Evolutionary conservation across 2,888 invertebrate genomes (phyloP).

Genomic region (Charanyca ferruginea): DNA sequence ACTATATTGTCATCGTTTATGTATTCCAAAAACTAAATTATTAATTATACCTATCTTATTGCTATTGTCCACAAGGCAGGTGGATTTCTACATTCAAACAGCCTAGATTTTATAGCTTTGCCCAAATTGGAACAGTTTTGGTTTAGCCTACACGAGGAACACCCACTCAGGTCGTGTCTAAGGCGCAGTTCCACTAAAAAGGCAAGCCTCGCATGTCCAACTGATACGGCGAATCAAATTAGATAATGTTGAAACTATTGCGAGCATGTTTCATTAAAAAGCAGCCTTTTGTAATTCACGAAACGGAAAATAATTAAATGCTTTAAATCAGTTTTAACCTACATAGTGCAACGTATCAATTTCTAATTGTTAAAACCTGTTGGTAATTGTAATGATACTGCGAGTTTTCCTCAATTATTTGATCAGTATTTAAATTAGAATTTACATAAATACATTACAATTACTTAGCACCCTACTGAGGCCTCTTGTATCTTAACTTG

Average conservation of each 20-base stretch:
- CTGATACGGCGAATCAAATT: conserved; percentile 35
- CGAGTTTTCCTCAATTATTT: conserved; percentile 9
- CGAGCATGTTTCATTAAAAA: conserved; percentile 34
- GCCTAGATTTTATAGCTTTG: conserved; percentile 49
- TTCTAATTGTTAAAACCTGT: conserved; percentile 36
- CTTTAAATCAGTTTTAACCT: conserved; percentile 26
- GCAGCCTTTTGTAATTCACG: conserved; percentile 33
- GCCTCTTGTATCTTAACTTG: conserved; percentile 5
- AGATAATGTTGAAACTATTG: conserved; percentile 41
- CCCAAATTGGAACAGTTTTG: conserved; percentile 52
- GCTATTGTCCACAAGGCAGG: conserved; percentile 21
- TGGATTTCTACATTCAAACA: conserved; percentile 39
- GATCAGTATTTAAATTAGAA: conserved; percentile 24
- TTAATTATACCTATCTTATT: conserved; percentile 15
- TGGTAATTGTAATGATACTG: conserved; percentile 3
- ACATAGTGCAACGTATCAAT: conserved; percentile 42
- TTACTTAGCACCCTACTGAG: background rate
- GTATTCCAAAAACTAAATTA: conserved; percentile 5
- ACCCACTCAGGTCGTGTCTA: conserved; percentile 46
- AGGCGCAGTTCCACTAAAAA: conserved; percentile 46
- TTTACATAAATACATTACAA: background rate
- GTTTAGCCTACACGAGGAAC: conserved; percentile 48
- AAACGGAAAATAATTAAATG: conserved; percentile 48
- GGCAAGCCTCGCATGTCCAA: conserved; percentile 34
- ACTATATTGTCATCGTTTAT: background rate